Evolutionary conservation across 2,797 vertebrate species (phyloP).

Genomic region (Anas capensis): DNA sequence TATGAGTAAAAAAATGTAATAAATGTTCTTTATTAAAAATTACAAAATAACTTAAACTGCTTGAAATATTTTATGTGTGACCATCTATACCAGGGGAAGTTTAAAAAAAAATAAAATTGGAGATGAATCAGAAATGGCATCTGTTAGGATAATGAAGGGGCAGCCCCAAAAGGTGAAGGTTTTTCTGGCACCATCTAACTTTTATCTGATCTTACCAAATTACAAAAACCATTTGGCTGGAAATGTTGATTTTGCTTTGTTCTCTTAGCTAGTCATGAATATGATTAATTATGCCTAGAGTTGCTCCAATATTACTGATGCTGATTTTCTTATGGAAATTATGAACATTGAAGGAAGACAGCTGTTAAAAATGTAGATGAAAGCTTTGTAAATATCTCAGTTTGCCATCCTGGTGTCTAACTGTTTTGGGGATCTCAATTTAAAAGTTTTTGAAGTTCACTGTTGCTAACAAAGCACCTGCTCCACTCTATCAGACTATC

Average conservation of each 20-base stretch:
- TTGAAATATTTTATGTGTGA: not conserved
- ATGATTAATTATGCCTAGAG: constrained; percentile 21
- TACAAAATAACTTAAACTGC: not conserved
- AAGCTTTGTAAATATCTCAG: not conserved
- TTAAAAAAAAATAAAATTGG: not conserved
- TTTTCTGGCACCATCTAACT: not conserved
- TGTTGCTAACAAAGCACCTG: not conserved
- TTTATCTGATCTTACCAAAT: not conserved
- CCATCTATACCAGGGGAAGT: not conserved
- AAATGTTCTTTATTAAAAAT: not conserved
- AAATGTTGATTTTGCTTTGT: constrained; percentile 15
- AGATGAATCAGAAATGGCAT: not conserved
- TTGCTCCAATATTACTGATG: not conserved
- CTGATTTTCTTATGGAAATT: not conserved
- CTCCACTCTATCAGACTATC: not conserved
- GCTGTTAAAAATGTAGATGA: not conserved
- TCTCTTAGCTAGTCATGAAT: not conserved
- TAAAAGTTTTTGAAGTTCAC: not conserved
- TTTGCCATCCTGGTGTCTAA: not conserved
- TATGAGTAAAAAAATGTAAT: not conserved
- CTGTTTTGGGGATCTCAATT: not conserved
- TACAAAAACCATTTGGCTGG: not conserved
- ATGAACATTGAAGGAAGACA: not conserved
- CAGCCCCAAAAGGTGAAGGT: not conserved
- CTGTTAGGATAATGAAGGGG: not conserved